Evolutionary conservation across 2,888 invertebrate species (phyloP).

Genomic region (Synanthedon myopaeformis): DNA sequence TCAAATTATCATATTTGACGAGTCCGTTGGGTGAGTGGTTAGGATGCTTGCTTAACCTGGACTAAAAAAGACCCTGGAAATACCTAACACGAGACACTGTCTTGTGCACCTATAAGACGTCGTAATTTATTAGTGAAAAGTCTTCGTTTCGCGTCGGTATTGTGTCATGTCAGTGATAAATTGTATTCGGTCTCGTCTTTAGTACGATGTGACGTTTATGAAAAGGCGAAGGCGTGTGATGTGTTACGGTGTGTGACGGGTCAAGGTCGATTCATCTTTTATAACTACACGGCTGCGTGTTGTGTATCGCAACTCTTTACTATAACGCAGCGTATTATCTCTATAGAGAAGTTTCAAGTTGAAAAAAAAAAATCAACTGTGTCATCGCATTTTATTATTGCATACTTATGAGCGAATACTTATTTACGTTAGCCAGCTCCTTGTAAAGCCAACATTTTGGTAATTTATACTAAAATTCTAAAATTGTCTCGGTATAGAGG

Average conservation of each 20-base stretch:
- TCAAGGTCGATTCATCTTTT: constrained; percentile 9
- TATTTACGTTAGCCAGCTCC: not conserved
- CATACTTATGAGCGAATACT: not conserved
- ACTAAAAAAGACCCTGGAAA: not conserved
- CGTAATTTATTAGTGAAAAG: constrained; percentile 13
- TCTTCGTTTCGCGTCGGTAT: constrained; percentile 11
- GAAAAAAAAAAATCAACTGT: not conserved
- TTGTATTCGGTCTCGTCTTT: constrained; percentile 8
- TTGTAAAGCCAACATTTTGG: not conserved
- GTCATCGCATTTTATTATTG: not conserved
- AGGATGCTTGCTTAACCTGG: too few species aligned
- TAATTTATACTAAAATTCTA: not conserved
- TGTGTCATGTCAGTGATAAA: constrained; percentile 13
- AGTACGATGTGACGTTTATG: not conserved
- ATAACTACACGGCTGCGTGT: constrained; percentile 4
- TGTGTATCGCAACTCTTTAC: constrained; percentile 8
- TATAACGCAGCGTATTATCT: not conserved
- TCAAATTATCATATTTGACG: too few species aligned
- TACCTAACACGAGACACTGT: not conserved
- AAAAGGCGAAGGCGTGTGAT: constrained; percentile 2
- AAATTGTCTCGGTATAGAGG: not conserved
- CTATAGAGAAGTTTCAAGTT: not conserved
- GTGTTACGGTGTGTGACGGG: constrained; percentile 9
- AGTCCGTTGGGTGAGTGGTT: too few species aligned
- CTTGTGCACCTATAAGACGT: constrained; percentile 1